Evolutionary conservation across 2,797 vertebrate genomes (phyloP), one percentile per base, ranked within the genome.

Genomic region (Dryobates pubescens): DNA sequence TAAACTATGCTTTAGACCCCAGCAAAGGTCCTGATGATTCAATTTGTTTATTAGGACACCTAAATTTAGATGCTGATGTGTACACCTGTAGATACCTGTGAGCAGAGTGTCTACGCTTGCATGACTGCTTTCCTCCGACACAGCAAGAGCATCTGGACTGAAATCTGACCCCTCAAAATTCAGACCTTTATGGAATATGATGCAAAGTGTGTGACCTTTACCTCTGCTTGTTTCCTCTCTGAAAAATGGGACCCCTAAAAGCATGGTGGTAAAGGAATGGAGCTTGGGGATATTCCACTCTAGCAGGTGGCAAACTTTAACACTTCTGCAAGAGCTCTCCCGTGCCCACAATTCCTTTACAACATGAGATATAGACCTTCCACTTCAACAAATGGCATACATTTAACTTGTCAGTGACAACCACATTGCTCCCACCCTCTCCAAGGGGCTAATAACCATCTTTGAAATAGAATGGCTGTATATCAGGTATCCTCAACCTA

Each of bases 281-380:
- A 58, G 20, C 5, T 24, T 0, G 3, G 6, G 11, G 11, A 11
- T 81, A 13, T 3, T 72, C 27, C 34, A 45, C 12, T 22, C 27
- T 23, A 34, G 51, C 0, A 0, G 0, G 1, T 43, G 56, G 51
- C n/a, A 59, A 87, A 30, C 8, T 2, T n/a, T n/a, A 76, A 34
- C 30, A 69, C 22, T 79, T 68, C 22, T 49, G 18, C 34, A 72
- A 11, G 11, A 78, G 43, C 43, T 70, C 65, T 75, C 18, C 63
- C 51, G 29, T 2, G 34, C 47, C 36, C 49, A 82, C 43, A 93
- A 67, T 73, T 72, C 63, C 49, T 75, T 83, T 58, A 61, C 27
- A 23, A 57, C 17, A 53, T n/a, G 10, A 78, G 78, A 17, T 47
- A 61, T 0, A 62, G 57, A 64, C 45, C 57, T 81, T 64, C 59